phyloP scores from a whole-genome alignment of 2,113 vertebrate genomes.

The Pelmatolapia mariae region DNA sequence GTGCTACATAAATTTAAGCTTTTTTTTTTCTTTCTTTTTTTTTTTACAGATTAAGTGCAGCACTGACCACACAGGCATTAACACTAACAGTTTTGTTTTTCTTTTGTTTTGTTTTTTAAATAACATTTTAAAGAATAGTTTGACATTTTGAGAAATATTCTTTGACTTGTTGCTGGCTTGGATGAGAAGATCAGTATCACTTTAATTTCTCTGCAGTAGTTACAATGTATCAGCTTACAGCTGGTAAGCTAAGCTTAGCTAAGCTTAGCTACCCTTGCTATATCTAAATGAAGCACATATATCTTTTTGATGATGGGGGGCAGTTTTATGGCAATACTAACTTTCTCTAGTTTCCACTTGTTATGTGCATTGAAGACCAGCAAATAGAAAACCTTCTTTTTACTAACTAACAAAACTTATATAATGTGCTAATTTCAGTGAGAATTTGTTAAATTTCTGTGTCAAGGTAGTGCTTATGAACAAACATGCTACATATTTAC shows the following conservation, averaged over 20 bases:
- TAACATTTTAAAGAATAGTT: not conserved
- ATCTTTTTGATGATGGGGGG: not conserved
- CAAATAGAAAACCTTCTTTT: not conserved
- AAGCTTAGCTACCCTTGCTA: not conserved
- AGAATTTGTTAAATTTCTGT: not conserved
- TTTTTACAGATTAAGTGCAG: not conserved
- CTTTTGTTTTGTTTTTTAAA: not conserved
- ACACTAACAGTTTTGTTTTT: not conserved
- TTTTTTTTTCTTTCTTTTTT: not conserved
- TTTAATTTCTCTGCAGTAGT: not conserved
- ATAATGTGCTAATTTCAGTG: not conserved
- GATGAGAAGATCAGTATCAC: not conserved
- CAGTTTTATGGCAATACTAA: not conserved
- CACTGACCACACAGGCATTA: not conserved
- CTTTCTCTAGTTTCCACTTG: not conserved
- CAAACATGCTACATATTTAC: not conserved
- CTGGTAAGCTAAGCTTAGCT: not conserved
- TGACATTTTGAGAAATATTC: not conserved
- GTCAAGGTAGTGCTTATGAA: not conserved
- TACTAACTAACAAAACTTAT: not conserved
- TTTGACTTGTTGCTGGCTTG: not conserved
- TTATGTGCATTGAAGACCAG: not conserved
- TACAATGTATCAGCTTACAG: not conserved
- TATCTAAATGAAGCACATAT: not conserved
- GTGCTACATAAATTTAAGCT: not conserved